Conservation (phyloP, 2,797 vertebrate species). For the Cuniculus paca region DNA sequence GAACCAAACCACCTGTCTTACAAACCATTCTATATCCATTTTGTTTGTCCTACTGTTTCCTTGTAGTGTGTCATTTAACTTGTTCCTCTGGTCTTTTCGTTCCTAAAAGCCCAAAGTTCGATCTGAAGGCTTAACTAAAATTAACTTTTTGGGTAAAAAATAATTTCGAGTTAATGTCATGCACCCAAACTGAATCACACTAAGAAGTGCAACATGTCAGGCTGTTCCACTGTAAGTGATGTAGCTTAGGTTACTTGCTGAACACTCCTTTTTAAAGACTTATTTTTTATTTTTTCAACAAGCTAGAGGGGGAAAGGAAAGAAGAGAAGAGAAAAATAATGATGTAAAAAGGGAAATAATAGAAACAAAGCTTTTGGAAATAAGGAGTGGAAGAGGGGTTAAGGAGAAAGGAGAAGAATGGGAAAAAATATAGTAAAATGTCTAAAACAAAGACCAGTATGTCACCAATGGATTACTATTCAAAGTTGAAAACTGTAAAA, state of each 20-base stretch:
- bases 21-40: not conserved
- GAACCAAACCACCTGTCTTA: not conserved
- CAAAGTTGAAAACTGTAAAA: no score
- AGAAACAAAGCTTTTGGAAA: no score
- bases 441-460: no score
- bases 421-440: no score
- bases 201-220: not conserved
- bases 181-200: not conserved
- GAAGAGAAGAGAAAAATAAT: no score
- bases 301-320: not conserved
- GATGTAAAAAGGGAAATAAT: no score
- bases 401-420: no score
- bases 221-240: not conserved
- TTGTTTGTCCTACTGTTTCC: not conserved
- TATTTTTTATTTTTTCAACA: not conserved
- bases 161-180: not conserved
- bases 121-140: slow-evolving; percentile 9
- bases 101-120: not conserved
- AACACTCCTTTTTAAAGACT: slow-evolving; percentile 21
- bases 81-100: not conserved
- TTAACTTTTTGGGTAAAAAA: not conserved
- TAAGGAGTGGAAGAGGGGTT: no score
- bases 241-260: not conserved
- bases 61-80: not conserved
- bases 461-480: no score